Percentiles rank a stretch among this genome's conserved stretches.
These are phyloP conservation scores for Pocillopora meandrina DNA, from an alignment of 92 coral and sea anemone genomes.

Conservation along the genomic window DNA sequence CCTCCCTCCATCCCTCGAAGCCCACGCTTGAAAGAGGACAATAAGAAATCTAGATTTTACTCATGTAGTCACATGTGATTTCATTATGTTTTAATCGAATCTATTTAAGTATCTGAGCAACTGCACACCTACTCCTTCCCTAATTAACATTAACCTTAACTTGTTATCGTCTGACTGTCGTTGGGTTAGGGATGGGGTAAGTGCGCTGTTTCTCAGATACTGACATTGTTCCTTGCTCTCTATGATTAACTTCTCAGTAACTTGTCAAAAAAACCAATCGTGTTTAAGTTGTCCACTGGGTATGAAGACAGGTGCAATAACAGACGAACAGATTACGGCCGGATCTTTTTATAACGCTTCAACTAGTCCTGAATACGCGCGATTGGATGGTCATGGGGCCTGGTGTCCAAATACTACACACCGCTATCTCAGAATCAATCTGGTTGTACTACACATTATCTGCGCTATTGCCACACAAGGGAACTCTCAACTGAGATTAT, in stretches of 20 bases:
- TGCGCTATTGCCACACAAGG: slow-evolving; percentile 42
- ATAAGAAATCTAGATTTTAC: too few relatives aligned
- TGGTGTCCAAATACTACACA: neutral
- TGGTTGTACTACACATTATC: neutral
- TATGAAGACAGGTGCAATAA: slow-evolving; percentile 6
- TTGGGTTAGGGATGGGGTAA: too few relatives aligned
- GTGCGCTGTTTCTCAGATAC: too few relatives aligned
- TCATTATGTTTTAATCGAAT: too few relatives aligned
- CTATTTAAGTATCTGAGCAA: too few relatives aligned
- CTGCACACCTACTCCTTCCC: too few relatives aligned
- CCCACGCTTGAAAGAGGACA: neutral
- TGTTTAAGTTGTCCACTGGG: slow-evolving; percentile 24
- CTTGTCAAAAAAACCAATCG: neutral
- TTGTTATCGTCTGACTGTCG: too few relatives aligned
- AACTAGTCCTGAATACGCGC: neutral
- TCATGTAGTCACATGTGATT: too few relatives aligned
- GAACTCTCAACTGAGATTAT: neutral
- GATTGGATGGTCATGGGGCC: slow-evolving; percentile 6
- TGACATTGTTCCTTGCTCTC: neutral
- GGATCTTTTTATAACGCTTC: neutral
- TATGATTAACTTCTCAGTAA: neutral
- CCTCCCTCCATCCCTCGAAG: neutral
- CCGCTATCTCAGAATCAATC: neutral
- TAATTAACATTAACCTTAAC: too few relatives aligned
- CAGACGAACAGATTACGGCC: neutral